Percentiles rank a stretch among this genome's conserved stretches.
Evolutionary conservation across 1,140 invertebrate genomes (phyloP).

Genomic region (Aphidius gifuensis): DNA sequence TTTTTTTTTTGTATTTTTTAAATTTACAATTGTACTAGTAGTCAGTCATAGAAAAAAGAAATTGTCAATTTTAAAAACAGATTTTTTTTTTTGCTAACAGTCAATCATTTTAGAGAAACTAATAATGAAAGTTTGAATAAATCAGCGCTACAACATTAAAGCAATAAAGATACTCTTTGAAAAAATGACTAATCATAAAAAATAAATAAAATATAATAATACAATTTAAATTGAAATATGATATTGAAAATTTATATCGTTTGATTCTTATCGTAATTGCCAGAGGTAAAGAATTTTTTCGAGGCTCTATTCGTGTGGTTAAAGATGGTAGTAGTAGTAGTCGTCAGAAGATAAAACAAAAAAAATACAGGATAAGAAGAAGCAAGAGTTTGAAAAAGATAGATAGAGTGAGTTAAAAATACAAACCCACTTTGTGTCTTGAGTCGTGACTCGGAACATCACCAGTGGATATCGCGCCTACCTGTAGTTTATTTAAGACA

Average conservation of each 20-base stretch:
- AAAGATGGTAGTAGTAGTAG: neutral
- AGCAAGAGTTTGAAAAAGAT: constrained; percentile 14
- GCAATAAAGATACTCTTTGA: no score
- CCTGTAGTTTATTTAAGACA: constrained; percentile 34
- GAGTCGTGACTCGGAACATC: constrained; percentile 26
- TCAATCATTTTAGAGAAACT: no score
- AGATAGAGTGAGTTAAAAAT: constrained; percentile 11
- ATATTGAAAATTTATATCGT: no score
- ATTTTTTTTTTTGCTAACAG: no score
- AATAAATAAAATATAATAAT: neutral
- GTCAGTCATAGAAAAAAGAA: no score
- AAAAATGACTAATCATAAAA: no score
- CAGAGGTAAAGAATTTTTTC: constrained; percentile 26
- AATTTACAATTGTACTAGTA: no score
- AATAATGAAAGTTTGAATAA: no score
- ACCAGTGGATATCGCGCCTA: constrained; percentile 30
- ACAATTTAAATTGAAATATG: neutral
- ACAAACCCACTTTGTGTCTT: no score
- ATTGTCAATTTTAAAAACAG: no score
- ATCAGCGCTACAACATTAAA: no score
- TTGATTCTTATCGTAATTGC: constrained; percentile 31
- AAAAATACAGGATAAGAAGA: neutral
- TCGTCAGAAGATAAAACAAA: neutral
- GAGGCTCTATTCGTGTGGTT: neutral
- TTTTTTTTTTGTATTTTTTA: no score